These are phyloP conservation scores for Indri indri DNA, from an alignment of 2,113 vertebrate species.

Conservation along the genomic window DNA sequence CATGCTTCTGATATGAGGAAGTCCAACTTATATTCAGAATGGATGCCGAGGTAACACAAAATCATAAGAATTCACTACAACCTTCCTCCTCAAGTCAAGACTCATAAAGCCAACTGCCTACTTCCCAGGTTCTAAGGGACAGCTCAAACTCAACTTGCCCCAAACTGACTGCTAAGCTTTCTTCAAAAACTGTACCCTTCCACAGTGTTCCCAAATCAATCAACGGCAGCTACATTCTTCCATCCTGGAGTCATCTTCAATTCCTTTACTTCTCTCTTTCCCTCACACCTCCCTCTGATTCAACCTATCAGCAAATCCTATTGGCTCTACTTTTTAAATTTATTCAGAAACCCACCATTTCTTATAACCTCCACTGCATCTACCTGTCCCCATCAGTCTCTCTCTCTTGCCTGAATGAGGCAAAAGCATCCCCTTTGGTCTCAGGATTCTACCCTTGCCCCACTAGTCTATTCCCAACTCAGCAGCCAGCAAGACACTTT, in stretches of 20 bases:
- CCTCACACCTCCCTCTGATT: neutral
- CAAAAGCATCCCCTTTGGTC: neutral
- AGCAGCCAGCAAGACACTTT: neutral
- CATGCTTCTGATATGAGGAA: neutral
- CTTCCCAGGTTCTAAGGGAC: neutral
- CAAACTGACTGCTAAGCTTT: neutral
- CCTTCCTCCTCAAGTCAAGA: neutral
- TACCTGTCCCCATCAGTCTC: neutral
- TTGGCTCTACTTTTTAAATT: neutral
- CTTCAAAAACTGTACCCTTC: neutral
- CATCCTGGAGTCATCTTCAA: neutral
- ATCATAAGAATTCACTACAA: neutral
- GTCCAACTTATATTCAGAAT: neutral
- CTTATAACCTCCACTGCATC: neutral
- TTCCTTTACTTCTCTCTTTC: neutral
- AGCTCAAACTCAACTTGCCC: neutral
- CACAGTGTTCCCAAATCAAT: neutral
- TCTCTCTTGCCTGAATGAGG: neutral
- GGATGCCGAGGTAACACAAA: neutral
- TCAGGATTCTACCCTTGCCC: neutral
- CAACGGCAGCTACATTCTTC: neutral
- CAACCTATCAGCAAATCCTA: neutral
- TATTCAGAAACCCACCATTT: neutral
- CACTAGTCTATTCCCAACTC: neutral
- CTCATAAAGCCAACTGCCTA: neutral